A percentile compares a stretch with the other conserved stretches of the same genome.
phyloP scores from a whole-genome alignment of 2,888 invertebrate genomes.

The Galeopsomyia nigrocyanea region DNA sequence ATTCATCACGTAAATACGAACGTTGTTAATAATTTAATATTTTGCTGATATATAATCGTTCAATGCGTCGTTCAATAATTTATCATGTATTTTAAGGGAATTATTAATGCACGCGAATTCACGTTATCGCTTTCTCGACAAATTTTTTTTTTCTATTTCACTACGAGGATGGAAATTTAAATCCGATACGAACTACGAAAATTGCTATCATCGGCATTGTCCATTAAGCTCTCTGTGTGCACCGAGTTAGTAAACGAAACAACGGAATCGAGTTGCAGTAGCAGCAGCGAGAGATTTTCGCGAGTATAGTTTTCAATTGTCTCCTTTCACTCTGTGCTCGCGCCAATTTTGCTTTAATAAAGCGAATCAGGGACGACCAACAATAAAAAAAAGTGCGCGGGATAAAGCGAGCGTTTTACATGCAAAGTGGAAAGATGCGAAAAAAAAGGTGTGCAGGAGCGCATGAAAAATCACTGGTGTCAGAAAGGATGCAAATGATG shows the following conservation, averaged over 20 bases:
- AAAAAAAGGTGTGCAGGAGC: not conserved
- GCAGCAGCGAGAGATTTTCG: too few relatives aligned
- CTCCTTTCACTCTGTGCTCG: constrained; percentile 11
- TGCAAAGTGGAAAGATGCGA: not conserved
- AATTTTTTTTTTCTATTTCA: too few relatives aligned
- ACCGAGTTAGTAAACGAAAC: constrained; percentile 25
- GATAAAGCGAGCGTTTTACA: constrained; percentile 27
- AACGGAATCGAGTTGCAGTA: not conserved
- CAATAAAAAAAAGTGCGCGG: not conserved
- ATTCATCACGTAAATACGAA: too few relatives aligned
- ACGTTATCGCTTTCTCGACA: too few relatives aligned
- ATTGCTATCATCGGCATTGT: not conserved
- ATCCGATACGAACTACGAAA: not conserved
- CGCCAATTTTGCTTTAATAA: constrained; percentile 33
- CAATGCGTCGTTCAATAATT: too few relatives aligned
- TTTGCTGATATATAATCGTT: too few relatives aligned
- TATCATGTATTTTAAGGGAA: too few relatives aligned
- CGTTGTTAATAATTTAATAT: too few relatives aligned
- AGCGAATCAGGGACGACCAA: not conserved
- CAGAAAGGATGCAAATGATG: constrained; percentile 10
- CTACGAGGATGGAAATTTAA: not conserved
- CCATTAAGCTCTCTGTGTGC: too few relatives aligned
- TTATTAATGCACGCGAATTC: too few relatives aligned
- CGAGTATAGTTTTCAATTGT: constrained; percentile 21
- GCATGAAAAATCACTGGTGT: too few relatives aligned